Percentiles rank a stretch among this genome's conserved stretches.
Evolutionary conservation across 2,113 vertebrate genomes (phyloP).

Genomic region (Opisthocomus hoazin): DNA sequence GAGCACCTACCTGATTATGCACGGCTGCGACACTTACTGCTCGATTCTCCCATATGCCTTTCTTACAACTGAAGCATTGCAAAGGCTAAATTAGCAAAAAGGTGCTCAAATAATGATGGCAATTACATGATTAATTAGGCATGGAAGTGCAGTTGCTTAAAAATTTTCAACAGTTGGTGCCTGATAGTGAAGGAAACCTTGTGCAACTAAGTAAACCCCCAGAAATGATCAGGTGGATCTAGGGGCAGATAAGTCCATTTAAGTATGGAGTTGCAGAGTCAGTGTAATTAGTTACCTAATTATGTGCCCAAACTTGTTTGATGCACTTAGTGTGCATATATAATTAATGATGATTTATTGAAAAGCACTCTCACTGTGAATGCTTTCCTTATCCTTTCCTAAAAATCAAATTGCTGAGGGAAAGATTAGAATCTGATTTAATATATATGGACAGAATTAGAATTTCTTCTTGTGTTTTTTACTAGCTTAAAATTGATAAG

Average conservation of each 20-base stretch:
- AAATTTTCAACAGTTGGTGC: constrained; percentile 44
- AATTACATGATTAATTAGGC: constrained; percentile 65
- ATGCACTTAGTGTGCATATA: neutral
- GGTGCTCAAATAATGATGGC: constrained; percentile 45
- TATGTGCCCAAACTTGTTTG: constrained; percentile 37
- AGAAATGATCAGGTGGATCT: neutral
- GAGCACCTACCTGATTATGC: neutral
- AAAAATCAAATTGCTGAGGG: constrained; percentile 23
- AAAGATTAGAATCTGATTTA: neutral
- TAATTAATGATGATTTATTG: constrained; percentile 67
- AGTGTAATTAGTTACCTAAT: constrained; percentile 60
- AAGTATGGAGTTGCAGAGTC: constrained; percentile 31
- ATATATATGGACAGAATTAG: neutral
- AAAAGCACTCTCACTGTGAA: neutral
- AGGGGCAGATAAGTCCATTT: neutral
- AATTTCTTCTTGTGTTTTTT: neutral
- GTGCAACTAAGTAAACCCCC: neutral
- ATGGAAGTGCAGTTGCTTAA: constrained; percentile 44
- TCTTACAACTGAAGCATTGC: neutral
- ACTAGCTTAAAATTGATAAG: neutral
- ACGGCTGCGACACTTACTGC: neutral
- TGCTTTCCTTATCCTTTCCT: constrained; percentile 25
- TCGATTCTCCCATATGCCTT: neutral
- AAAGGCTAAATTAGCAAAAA: constrained; percentile 45
- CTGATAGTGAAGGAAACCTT: neutral